Base-by-base conservation (phyloP, 92 coral and sea anemone species). In the Umimayanthus chanpuru region DNA sequence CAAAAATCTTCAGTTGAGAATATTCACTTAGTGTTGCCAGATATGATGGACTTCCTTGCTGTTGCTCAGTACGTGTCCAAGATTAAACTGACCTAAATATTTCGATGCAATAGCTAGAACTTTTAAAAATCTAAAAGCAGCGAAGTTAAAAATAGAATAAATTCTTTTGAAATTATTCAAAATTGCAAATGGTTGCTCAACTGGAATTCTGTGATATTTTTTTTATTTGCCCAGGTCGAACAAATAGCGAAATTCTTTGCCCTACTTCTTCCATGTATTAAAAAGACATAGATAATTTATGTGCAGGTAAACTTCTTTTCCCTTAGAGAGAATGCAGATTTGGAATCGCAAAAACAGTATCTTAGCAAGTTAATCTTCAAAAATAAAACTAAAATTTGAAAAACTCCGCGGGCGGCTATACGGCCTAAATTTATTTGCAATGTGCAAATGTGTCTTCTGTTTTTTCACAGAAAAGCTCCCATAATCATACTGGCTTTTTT, bases 341-440 rank as follows among this genome's bases (percentile, higher is more conserved):
- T 73, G 20, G 40, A 36, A 30, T 18, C 77, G 41, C 23, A 30
- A 6, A 30, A 73, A 73, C 41, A 73, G 32, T 73, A 30, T 30
- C 41, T 11, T 14, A 30, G 18, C 41, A 20, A 32, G n/a, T 73
- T 73, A 20, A 29, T 73, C 41, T 73, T 73, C 77, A 73, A 28
- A 28, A 73, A 30, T 12, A 73, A 11, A 30, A 73, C 4, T 21
- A 40, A 66, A 23, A 0, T 44, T 66, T 67, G 50, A 70, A 83
- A 58, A 67, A 26, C 77, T 83, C 87, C 8, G 68, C 87, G 41
- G 64, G 87, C 61, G 87, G 66, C 40, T n/a, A 11, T 16, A 15
- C n/a, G n/a, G n/a, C 65, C 50, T 16, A 30, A 81, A 40, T n/a
- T 65, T 41, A 81, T 81, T 4, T 64, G 53, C 32, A 70, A 40